Percentiles rank a stretch among this genome's conserved stretches.
Conservation (phyloP, 2,113 vertebrate species). For the Anolis carolinensis region DNA sequence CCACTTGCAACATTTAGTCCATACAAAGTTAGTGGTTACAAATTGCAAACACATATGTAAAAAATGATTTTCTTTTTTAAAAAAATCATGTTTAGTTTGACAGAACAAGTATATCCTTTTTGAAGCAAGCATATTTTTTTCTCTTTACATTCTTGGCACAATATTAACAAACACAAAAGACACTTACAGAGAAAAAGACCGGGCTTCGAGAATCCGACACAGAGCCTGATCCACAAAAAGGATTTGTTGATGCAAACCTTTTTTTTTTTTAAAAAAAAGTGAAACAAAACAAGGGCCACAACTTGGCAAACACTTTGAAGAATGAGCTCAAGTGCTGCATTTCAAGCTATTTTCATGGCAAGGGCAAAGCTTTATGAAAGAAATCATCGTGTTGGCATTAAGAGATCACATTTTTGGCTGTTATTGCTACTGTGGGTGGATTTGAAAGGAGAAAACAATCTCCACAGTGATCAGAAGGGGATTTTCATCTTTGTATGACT, state of each 20-base stretch:
- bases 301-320: slow-evolving; percentile 9
- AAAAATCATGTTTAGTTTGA: slow-evolving; percentile 40
- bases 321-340: neutral
- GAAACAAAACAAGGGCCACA: neutral
- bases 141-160: slow-evolving; percentile 40
- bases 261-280: neutral
- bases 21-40: slow-evolving; percentile 39
- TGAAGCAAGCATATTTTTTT: slow-evolving; percentile 28
- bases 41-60: slow-evolving; percentile 29
- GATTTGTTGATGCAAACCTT: neutral
- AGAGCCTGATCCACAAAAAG: slow-evolving; percentile 10
- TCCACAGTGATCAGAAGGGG: neutral
- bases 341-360: slow-evolving; percentile 28
- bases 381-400: neutral
- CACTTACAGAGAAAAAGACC: slow-evolving; percentile 22
- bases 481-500: too few species aligned
- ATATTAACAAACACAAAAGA: slow-evolving; percentile 41
- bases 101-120: slow-evolving; percentile 46
- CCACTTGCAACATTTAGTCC: slow-evolving; percentile 29
- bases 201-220: slow-evolving; percentile 24
- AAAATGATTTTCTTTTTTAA: slow-evolving; percentile 21
- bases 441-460: slow-evolving; percentile 4
- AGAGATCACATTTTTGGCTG: neutral
- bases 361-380: slow-evolving; percentile 36
- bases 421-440: slow-evolving; percentile 19